These are phyloP conservation scores for Maniola hyperantus DNA, from an alignment of 2,888 invertebrate genomes.

Conservation along the genomic window DNA sequence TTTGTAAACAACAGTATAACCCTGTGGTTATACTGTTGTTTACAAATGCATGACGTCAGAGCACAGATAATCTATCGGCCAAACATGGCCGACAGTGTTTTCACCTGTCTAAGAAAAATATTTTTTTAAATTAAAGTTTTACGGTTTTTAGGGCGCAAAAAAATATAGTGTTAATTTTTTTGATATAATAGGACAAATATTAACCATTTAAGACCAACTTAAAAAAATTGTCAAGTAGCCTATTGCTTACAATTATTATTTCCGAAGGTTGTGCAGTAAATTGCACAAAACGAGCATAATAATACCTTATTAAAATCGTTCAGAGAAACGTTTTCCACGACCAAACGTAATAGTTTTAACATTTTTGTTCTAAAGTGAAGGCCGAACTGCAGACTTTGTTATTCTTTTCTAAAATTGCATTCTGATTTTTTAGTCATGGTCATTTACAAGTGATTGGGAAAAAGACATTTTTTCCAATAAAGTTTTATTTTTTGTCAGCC, in stretches of 20 bases:
- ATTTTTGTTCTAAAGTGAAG: slow-evolving; percentile 32
- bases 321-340: slow-evolving; percentile 31
- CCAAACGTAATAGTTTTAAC: slow-evolving; percentile 15
- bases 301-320: slow-evolving; percentile 31
- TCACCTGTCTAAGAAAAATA: too few relatives aligned
- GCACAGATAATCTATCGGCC: too few relatives aligned
- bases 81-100: too few relatives aligned
- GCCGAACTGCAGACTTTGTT: slow-evolving; percentile 16
- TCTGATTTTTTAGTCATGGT: background rate
- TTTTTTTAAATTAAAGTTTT: too few relatives aligned
- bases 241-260: slow-evolving; percentile 37
- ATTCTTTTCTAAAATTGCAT: slow-evolving; percentile 4
- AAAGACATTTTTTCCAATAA: background rate
- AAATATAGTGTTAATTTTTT: too few relatives aligned
- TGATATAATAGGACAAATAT: too few relatives aligned
- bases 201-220: too few relatives aligned
- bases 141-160: too few relatives aligned
- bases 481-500: background rate
- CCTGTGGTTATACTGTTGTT: too few relatives aligned
- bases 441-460: background rate
- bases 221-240: too few relatives aligned
- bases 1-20: too few relatives aligned
- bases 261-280: slow-evolving; percentile 36
- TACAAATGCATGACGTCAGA: too few relatives aligned
- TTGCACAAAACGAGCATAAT: slow-evolving; percentile 33